Conservation (phyloP, 2,797 vertebrate species). For the Numenius phaeopus region DNA sequence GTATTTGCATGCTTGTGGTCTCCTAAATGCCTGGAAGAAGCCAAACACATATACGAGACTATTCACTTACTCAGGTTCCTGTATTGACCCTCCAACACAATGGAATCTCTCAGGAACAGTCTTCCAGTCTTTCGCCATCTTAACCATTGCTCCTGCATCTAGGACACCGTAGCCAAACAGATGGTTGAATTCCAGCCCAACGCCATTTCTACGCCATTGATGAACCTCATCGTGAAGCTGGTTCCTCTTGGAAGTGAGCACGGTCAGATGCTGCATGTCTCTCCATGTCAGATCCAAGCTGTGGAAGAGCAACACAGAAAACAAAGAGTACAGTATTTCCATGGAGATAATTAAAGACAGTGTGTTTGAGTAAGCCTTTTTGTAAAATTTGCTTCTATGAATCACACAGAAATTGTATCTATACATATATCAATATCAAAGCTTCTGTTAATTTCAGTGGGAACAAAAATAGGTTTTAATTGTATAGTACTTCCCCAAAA, state of each 20-base stretch:
- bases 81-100: slow-evolving; percentile 94
- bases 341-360: not conserved
- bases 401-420: not conserved
- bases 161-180: slow-evolving; percentile 98
- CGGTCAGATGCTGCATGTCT: slow-evolving; percentile 97
- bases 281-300: slow-evolving; percentile 94
- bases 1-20: not conserved
- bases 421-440: not conserved
- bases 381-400: not conserved
- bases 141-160: slow-evolving; percentile 97
- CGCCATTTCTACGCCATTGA: slow-evolving; percentile 95
- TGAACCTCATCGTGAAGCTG: slow-evolving; percentile 98
- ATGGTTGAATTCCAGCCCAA: slow-evolving; percentile 99
- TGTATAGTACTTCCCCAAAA: not conserved
- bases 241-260: slow-evolving; percentile 98
- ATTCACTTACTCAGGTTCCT: slow-evolving; percentile 90
- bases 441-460: not conserved
- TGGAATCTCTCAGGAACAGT: slow-evolving; percentile 97
- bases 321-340: not conserved
- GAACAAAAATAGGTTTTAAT: not conserved
- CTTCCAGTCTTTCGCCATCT: slow-evolving; percentile 97
- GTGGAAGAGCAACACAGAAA: not conserved
- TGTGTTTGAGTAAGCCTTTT: not conserved
- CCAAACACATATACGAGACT: not conserved
- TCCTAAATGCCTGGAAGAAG: not conserved